Base-by-base conservation (phyloP, 2,797 vertebrate species). In the Bovichtus diacanthus region DNA sequence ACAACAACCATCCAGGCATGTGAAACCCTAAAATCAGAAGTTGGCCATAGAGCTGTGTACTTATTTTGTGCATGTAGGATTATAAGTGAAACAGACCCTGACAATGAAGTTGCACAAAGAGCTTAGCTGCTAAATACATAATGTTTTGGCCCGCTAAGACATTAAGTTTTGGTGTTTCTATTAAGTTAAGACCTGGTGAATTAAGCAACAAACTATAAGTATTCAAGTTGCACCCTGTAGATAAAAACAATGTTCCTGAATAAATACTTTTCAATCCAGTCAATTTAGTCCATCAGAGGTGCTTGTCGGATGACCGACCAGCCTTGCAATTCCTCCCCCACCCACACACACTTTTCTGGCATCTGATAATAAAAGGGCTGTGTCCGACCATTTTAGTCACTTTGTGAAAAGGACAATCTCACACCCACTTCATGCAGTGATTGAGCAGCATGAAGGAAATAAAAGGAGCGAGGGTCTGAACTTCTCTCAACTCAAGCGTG, bases 1-100 rank as follows among this genome's bases (percentile, higher is more conserved):
- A 69, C 25, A 62, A 71, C n/a, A 13, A 64, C 21, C 49, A 60
- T 70, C 8, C n/a, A 34, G 47, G 39, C 5, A n/a, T 61, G 74
- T 77, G 21, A 67, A 41, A 70, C 18, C 13, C 29, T 21, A 11
- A 50, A 2, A 53, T 34, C 23, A 51, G 11, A 49, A 25, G 11
- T 31, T 60, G 18, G 5, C 15, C 53, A 38, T 2, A 31, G 18
- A 77, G 23, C 18, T 25, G 50, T 60, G 8, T 23, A 31, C 5
- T 41, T 1, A 8, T 43, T 31, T 72, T 62, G 46, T 49, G 13
- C 3, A 3, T 50, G 18, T 39, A 36, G 19, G 29, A 0, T 25
- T 63, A 4, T 23, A 2, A 9, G 6, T 21, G 47, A 46, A 55
- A 53, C 10, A 34, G 21, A 55, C 5, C 55, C 15, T 44, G 31